phyloP scores from a whole-genome alignment of 2,113 vertebrate genomes.

The Archilochus colubris region DNA sequence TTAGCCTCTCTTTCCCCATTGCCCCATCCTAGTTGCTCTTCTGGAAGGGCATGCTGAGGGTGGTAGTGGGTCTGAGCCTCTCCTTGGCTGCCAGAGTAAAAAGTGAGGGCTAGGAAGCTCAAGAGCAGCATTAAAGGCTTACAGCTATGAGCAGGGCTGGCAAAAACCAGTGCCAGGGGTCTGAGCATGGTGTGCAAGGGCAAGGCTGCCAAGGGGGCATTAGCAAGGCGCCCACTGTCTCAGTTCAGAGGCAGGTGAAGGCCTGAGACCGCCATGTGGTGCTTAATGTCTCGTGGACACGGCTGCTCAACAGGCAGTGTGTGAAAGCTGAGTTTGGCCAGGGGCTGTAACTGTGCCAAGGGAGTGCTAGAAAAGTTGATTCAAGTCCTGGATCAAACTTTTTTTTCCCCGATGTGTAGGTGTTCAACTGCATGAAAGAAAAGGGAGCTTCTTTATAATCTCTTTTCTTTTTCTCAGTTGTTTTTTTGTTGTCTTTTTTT shows the following conservation, averaged over 20 bases:
- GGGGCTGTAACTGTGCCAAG: neutral
- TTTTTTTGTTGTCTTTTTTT: neutral
- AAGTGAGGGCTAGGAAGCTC: neutral
- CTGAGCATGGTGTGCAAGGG: neutral
- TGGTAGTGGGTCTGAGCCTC: neutral
- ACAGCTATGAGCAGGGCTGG: neutral
- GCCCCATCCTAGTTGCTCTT: neutral
- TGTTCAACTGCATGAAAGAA: neutral
- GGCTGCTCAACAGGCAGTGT: neutral
- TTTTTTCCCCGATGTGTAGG: neutral
- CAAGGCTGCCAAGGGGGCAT: neutral
- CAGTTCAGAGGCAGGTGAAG: neutral
- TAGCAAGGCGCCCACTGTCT: neutral
- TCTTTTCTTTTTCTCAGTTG: neutral
- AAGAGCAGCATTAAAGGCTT: neutral
- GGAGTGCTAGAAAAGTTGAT: neutral
- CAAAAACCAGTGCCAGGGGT: neutral
- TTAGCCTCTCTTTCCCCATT: neutral
- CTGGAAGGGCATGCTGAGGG: neutral
- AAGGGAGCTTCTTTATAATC: neutral
- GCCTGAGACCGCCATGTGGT: neutral
- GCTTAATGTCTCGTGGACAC: neutral
- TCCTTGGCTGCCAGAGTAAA: neutral
- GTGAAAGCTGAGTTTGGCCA: neutral
- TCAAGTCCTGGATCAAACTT: constrained; percentile 25